Conservation (phyloP, 2,888 invertebrate species). For the Drosophila nr. medialis region DNA sequence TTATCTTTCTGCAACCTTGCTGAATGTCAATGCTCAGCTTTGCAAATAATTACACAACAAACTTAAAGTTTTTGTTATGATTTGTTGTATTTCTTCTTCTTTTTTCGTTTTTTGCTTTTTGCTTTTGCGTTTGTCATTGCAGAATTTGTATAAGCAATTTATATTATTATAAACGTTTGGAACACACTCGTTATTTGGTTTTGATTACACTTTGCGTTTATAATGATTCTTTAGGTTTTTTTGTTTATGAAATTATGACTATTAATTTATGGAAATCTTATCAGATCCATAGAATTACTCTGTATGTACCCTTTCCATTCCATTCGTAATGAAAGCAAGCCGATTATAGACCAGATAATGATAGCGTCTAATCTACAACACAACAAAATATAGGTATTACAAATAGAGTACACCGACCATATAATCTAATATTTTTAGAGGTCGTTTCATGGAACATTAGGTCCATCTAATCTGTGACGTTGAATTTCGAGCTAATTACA, state of each 20-base stretch:
- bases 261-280: fast-evolving
- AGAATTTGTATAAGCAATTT: conserved; percentile 31
- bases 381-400: conserved; percentile 21
- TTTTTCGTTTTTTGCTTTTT: conserved; percentile 7
- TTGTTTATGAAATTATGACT: conserved; percentile 22
- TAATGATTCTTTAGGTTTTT: background rate
- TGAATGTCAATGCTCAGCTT: conserved; percentile 54
- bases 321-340: background rate
- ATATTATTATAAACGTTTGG: background rate
- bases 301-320: background rate
- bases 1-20: conserved; percentile 53
- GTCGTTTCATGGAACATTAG: conserved; percentile 77
- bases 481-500: conserved; percentile 23
- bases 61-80: conserved; percentile 24
- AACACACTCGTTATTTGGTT: background rate
- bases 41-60: conserved; percentile 55
- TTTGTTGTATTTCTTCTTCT: conserved; percentile 11
- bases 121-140: conserved; percentile 19
- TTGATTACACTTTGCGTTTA: background rate
- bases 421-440: conserved; percentile 58
- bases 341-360: conserved; percentile 19
- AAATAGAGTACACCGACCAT: conserved; percentile 12
- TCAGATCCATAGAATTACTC: background rate
- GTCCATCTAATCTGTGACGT: conserved; percentile 41
- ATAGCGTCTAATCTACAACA: conserved; percentile 24